phyloP scores from a whole-genome alignment of 2,888 invertebrate genomes.

The Diaperis boleti region DNA sequence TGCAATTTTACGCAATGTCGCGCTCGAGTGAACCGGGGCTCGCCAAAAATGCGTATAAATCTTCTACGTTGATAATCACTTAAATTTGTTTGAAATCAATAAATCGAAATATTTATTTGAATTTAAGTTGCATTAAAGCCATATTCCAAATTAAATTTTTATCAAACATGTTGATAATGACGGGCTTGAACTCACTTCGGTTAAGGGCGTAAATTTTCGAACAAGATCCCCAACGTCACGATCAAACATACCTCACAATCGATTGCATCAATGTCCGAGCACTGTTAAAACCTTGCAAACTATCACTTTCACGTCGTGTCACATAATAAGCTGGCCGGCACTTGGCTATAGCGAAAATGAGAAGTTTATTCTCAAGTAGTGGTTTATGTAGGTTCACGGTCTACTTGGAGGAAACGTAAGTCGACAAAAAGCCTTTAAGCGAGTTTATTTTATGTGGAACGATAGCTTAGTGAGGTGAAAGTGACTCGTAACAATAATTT shows the following conservation, averaged over 20 bases:
- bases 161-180: too few relatives aligned
- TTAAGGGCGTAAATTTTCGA: constrained; percentile 12
- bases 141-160: too few relatives aligned
- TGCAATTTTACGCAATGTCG: constrained; percentile 27
- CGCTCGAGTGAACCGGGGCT: constrained; percentile 18
- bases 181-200: too few relatives aligned
- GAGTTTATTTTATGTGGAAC: constrained; percentile 37
- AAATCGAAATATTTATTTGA: too few relatives aligned
- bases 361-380: constrained; percentile 30
- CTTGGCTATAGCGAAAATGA: constrained; percentile 31
- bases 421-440: constrained; percentile 33
- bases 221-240: not conserved
- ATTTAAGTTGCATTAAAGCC: too few relatives aligned
- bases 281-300: constrained; percentile 18
- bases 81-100: too few relatives aligned
- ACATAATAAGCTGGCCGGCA: constrained; percentile 32
- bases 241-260: constrained; percentile 7
- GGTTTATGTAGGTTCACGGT: constrained; percentile 43
- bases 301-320: constrained; percentile 39
- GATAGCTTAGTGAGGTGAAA: constrained; percentile 35
- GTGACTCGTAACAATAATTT: constrained; percentile 33
- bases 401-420: constrained; percentile 39
- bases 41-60: too few relatives aligned
- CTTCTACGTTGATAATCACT: too few relatives aligned
- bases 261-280: constrained; percentile 19